Conservation (phyloP, 1,140 invertebrate genomes). For the Meloidogyne floridensis region DNA sequence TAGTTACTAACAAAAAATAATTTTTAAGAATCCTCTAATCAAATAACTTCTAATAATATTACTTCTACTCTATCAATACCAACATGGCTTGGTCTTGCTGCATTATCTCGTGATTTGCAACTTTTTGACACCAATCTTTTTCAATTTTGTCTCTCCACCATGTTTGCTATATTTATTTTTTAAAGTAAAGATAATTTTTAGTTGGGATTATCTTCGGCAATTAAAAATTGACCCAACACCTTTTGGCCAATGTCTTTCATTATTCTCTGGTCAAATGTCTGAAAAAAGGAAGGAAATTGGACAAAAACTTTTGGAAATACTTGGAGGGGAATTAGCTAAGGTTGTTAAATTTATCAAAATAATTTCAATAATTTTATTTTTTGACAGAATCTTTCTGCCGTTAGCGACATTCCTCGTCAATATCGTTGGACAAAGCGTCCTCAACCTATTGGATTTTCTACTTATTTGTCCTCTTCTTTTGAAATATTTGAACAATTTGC, state of each 20-base stretch:
- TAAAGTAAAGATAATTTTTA: not conserved
- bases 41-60: not conserved
- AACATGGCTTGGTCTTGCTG: conserved; percentile 36
- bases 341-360: not conserved
- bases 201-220: conserved; percentile 29
- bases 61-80: not conserved
- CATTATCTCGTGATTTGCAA: conserved; percentile 28
- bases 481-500: conserved; percentile 38
- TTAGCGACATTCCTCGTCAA: conserved; percentile 49
- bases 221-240: conserved; percentile 30
- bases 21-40: not conserved
- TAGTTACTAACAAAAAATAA: too few species aligned
- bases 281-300: conserved; percentile 38
- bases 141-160: conserved; percentile 32
- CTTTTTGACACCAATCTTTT: conserved; percentile 39
- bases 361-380: not conserved
- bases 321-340: conserved; percentile 24
- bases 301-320: conserved; percentile 24
- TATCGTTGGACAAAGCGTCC: conserved; percentile 53
- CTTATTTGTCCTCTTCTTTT: conserved; percentile 43
- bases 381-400: conserved; percentile 26
- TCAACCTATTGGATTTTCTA: conserved; percentile 35
- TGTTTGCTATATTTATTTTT: conserved; percentile 13
- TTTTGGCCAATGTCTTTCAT: conserved; percentile 44
- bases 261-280: conserved; percentile 34